phyloP scores from a whole-genome alignment of 2,797 vertebrate genomes.

The Lepus oiostolus region DNA sequence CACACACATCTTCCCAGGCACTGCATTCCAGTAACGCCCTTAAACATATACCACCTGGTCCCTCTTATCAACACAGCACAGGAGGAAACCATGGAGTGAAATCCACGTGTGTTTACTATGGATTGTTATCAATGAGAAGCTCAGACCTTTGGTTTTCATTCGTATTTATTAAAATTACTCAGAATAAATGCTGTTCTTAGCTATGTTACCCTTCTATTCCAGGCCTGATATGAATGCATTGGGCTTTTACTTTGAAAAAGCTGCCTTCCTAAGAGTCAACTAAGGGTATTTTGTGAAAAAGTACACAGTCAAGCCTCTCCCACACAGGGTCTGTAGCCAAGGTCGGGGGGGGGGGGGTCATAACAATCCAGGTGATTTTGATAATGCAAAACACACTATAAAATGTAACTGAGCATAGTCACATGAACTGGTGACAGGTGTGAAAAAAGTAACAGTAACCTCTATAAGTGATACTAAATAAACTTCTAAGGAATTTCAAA shows the following conservation, averaged over 20 bases:
- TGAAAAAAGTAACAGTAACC: constrained; percentile 1
- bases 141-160: background rate
- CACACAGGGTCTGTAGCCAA: background rate
- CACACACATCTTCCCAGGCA: background rate
- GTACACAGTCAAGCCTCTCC: background rate
- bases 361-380: background rate
- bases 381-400: background rate
- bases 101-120: background rate
- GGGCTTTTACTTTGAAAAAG: background rate
- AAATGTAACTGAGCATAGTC: background rate
- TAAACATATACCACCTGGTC: background rate
- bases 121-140: background rate
- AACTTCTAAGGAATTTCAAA: constrained; percentile 42
- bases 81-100: background rate
- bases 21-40: background rate
- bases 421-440: background rate
- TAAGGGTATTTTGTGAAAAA: background rate
- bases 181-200: background rate
- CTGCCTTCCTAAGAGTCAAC: background rate
- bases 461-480: constrained; percentile 1
- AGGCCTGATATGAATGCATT: background rate
- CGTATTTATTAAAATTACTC: background rate
- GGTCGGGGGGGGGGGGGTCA: background rate
- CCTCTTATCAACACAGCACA: background rate
- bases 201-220: background rate